Evolutionary conservation across 1,140 invertebrate genomes (phyloP).

Genomic region (Pissodes strobi): DNA sequence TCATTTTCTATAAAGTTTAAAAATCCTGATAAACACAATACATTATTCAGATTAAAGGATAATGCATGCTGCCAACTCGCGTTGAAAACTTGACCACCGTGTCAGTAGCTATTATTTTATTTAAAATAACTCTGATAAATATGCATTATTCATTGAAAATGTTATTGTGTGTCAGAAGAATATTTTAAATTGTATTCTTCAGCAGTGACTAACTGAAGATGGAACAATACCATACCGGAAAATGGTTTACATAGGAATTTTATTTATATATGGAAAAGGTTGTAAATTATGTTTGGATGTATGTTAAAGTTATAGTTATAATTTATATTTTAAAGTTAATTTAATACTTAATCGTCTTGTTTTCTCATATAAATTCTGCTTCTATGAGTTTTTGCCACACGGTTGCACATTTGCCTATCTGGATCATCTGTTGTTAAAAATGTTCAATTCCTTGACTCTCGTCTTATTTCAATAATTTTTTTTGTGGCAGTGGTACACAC

Average conservation of each 20-base stretch:
- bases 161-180: conserved; percentile 28
- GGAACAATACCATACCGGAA: conserved; percentile 30
- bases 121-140: conserved; percentile 24
- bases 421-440: too few species aligned
- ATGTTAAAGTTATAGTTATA: too few species aligned
- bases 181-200: conserved; percentile 25
- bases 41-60: conserved; percentile 17
- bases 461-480: too few species aligned
- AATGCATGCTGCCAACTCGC: conserved; percentile 17
- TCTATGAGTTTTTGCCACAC: too few species aligned
- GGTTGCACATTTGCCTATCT: too few species aligned
- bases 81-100: conserved; percentile 27
- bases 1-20: too few species aligned
- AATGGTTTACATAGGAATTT: conserved; percentile 26
- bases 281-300: background rate
- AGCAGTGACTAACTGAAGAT: conserved; percentile 24
- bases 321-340: too few species aligned
- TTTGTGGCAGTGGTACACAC: too few species aligned
- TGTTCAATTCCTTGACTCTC: too few species aligned
- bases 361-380: too few species aligned
- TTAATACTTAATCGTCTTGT: too few species aligned
- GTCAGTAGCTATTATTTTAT: conserved; percentile 31
- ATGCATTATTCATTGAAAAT: conserved; percentile 26
- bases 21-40: too few species aligned
- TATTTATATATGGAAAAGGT: conserved; percentile 11